Conservation (phyloP, 1,140 invertebrate species). For the Manduca sexta region DNA sequence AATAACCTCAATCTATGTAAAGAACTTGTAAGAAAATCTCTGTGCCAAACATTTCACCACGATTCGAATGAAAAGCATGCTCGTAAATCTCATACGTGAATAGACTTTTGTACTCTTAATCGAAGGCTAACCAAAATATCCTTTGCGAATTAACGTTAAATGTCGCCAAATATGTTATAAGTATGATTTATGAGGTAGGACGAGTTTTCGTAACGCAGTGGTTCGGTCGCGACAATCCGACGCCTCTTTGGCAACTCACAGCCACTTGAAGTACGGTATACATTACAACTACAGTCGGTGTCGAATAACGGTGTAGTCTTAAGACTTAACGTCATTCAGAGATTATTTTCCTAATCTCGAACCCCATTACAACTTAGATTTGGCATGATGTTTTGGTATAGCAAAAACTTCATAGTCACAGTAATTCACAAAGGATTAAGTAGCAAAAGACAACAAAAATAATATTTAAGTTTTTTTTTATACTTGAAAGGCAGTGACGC, state of each 20-base stretch:
- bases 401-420: no score
- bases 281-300: no score
- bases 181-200: constrained; percentile 14
- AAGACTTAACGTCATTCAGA: no score
- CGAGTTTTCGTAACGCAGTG: constrained; percentile 40
- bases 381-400: no score
- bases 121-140: constrained; percentile 18
- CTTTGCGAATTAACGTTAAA: constrained; percentile 34
- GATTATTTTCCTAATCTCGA: no score
- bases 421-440: no score
- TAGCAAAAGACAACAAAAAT: no score
- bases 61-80: constrained; percentile 11
- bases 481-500: no score
- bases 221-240: constrained; percentile 31
- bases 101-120: constrained; percentile 17
- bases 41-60: not conserved
- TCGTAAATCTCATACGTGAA: constrained; percentile 24
- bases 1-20: no score
- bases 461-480: no score
- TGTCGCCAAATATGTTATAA: constrained; percentile 48
- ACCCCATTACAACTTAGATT: no score
- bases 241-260: constrained; percentile 15
- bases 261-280: not conserved
- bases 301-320: no score
- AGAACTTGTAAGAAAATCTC: not conserved